These are phyloP conservation scores for Sander lucioperca DNA, from an alignment of 2,113 vertebrate genomes.

Conservation along the genomic window DNA sequence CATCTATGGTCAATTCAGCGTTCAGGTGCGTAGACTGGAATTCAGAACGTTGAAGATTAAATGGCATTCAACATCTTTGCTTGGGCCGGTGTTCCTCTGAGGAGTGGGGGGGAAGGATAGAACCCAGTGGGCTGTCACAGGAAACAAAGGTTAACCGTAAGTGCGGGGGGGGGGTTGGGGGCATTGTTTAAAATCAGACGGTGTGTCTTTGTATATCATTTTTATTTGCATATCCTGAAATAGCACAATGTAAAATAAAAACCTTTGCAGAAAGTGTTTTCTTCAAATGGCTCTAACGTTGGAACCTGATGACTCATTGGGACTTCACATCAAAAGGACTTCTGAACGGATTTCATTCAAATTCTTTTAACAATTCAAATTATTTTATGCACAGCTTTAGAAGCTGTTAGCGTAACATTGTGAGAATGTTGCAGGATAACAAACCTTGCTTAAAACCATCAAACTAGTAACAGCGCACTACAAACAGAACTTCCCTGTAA, in stretches of 20 bases:
- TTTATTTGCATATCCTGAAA: background rate
- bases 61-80: background rate
- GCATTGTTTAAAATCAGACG: background rate
- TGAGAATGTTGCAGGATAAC: background rate
- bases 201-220: background rate
- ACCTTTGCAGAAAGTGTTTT: background rate
- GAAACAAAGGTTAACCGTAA: background rate
- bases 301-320: too few relatives aligned
- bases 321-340: background rate
- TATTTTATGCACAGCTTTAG: background rate
- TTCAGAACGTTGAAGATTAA: background rate
- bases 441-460: background rate
- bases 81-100: background rate
- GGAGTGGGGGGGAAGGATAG: background rate
- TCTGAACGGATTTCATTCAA: background rate
- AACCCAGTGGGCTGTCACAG: background rate
- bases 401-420: background rate
- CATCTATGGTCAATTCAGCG: background rate
- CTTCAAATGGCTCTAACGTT: background rate
- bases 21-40: background rate
- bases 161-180: too few relatives aligned
- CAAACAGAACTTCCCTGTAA: background rate
- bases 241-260: conserved; percentile 13
- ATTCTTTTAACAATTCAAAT: background rate
- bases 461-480: background rate